These are phyloP conservation scores for Schizaphis graminum DNA, from an alignment of 2,888 invertebrate species.

Conservation along the genomic window DNA sequence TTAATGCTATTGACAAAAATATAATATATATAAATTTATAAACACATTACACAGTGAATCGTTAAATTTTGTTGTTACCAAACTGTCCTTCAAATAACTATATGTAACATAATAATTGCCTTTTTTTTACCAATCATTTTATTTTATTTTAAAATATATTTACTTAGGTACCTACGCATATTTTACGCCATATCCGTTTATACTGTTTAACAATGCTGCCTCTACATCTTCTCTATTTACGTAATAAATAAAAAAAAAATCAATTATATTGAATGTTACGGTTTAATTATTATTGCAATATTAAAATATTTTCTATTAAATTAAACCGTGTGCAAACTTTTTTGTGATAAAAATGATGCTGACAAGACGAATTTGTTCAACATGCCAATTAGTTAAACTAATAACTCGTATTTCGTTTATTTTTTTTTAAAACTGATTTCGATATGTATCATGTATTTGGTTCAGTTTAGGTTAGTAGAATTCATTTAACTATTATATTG, in stretches of 20 bases:
- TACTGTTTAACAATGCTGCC: not conserved
- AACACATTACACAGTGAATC: not conserved
- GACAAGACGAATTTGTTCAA: not conserved
- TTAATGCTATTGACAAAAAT: slow-evolving; percentile 32
- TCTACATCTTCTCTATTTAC: not conserved
- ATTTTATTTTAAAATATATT: slow-evolving; percentile 11
- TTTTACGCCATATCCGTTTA: not conserved
- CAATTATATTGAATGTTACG: not conserved
- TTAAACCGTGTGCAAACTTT: not conserved
- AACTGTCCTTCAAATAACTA: slow-evolving; percentile 44
- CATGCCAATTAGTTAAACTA: not conserved
- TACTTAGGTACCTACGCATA: not conserved
- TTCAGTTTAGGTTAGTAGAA: not conserved
- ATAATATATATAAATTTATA: not conserved
- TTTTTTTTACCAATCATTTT: not conserved
- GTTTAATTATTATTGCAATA: not conserved
- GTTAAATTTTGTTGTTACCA: slow-evolving; percentile 32
- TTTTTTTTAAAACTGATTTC: not conserved
- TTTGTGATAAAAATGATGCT: not conserved
- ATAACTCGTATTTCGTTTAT: not conserved
- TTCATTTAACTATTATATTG: not conserved
- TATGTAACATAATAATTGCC: not conserved
- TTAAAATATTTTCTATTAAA: not conserved
- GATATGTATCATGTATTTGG: not conserved
- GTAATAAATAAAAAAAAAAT: not conserved